Conservation (phyloP, 2,888 invertebrate genomes). For the Zygaena filipendulae region DNA sequence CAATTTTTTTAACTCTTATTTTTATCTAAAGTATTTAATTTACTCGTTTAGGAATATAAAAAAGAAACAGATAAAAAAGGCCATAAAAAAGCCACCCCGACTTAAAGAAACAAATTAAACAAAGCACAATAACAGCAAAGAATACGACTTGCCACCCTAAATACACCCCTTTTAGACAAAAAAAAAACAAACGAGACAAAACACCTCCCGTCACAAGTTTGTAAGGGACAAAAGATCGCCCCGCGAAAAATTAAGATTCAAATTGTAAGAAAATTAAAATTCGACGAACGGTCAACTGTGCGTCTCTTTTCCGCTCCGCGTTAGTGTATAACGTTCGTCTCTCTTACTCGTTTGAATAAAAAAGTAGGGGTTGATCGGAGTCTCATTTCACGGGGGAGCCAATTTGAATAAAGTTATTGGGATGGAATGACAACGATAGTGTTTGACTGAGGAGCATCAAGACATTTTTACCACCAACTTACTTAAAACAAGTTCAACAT, state of each 20-base stretch:
- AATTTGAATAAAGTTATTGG: conserved; percentile 30
- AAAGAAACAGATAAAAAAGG: no score
- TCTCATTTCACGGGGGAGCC: conserved; percentile 28
- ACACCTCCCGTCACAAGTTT: conserved; percentile 18
- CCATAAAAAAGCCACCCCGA: conserved; percentile 7
- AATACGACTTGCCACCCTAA: conserved; percentile 17
- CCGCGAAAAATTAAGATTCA: conserved; percentile 68
- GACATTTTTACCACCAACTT: not conserved
- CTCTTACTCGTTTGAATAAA: conserved; percentile 25
- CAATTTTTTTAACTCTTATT: no score
- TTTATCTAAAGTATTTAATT: no score
- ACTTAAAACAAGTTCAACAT: no score
- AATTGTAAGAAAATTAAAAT: conserved; percentile 70
- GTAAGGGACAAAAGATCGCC: conserved; percentile 35
- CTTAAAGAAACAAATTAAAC: conserved; percentile 17
- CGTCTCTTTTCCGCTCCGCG: conserved; percentile 15
- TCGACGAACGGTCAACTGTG: conserved; percentile 50
- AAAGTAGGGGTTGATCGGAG: conserved; percentile 50
- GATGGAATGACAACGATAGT: conserved; percentile 47
- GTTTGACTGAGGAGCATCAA: conserved; percentile 24
- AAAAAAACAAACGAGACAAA: conserved; percentile 36
- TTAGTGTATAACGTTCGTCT: conserved; percentile 18
- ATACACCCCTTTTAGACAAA: conserved; percentile 31
- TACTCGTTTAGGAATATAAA: no score
- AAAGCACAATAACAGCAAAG: conserved; percentile 4